phyloP scores from a whole-genome alignment of 2,797 vertebrate genomes.

The Otolemur crassicaudatus region DNA sequence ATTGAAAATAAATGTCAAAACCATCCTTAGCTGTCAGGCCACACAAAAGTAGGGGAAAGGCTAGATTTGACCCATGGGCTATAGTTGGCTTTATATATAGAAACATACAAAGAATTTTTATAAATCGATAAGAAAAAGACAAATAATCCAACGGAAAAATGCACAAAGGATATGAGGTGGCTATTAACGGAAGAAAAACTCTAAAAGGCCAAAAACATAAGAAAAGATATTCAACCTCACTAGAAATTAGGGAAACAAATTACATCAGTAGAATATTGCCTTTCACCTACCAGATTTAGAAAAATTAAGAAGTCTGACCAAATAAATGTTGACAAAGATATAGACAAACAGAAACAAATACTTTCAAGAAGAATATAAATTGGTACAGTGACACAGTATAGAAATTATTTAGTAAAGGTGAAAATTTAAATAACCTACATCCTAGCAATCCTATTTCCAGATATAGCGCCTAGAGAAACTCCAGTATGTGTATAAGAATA shows the following conservation, averaged over 20 bases:
- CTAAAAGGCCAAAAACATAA: slow-evolving; percentile 36
- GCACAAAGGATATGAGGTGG: not conserved
- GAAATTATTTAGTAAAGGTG: slow-evolving; percentile 40
- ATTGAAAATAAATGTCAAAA: slow-evolving; percentile 54
- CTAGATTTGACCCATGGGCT: not conserved
- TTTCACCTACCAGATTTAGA: not conserved
- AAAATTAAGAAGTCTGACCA: slow-evolving; percentile 7
- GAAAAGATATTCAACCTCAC: not conserved
- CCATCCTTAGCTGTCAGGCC: slow-evolving; percentile 31
- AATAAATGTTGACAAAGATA: slow-evolving; percentile 28
- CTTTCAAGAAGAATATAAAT: not conserved
- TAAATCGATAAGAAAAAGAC: slow-evolving; percentile 43
- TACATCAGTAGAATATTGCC: not conserved
- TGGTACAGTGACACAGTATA: not conserved
- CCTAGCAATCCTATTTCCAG: not conserved
- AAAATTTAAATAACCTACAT: slow-evolving; percentile 41
- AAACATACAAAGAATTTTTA: slow-evolving; percentile 14
- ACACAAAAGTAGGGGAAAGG: not conserved
- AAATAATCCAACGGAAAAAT: slow-evolving; percentile 62
- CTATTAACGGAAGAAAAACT: slow-evolving; percentile 31
- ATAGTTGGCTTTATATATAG: not conserved
- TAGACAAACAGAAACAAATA: slow-evolving; percentile 26
- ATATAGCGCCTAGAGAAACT: not conserved
- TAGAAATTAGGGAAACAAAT: slow-evolving; percentile 35
- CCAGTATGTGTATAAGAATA: not conserved